phyloP scores from a whole-genome alignment of 2,888 invertebrate genomes.

The Agrenia bidenticulata region DNA sequence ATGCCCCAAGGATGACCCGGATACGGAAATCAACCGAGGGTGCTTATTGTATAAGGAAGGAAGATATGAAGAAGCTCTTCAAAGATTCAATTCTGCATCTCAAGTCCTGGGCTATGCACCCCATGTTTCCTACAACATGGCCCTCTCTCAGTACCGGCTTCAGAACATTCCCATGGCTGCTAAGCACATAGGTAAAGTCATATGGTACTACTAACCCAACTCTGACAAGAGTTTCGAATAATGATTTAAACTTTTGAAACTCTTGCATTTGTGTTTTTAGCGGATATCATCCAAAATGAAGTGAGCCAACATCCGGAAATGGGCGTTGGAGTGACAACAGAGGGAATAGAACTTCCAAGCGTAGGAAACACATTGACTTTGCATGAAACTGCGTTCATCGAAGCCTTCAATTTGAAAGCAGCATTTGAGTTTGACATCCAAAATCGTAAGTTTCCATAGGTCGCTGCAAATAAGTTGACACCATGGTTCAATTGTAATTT shows the following conservation, averaged over 20 bases:
- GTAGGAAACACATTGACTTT: constrained; percentile 92
- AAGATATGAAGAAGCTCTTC: constrained; percentile 84
- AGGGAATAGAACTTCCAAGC: constrained; percentile 86
- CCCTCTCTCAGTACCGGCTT: constrained; percentile 87
- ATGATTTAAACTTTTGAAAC: not conserved
- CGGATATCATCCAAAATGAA: constrained; percentile 92
- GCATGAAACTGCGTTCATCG: constrained; percentile 94
- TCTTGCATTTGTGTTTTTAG: constrained; percentile 54
- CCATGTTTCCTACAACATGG: constrained; percentile 91
- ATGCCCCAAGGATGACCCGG: constrained; percentile 82
- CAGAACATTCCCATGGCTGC: constrained; percentile 91
- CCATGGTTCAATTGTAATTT: not conserved
- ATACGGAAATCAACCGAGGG: constrained; percentile 92
- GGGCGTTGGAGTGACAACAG: constrained; percentile 95
- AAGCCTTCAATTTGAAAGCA: constrained; percentile 97
- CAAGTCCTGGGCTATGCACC: constrained; percentile 87
- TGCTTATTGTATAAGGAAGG: constrained; percentile 91
- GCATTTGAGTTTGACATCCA: constrained; percentile 95
- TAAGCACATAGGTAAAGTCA: constrained; percentile 82
- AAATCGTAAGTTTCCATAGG: constrained; percentile 71
- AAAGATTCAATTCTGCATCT: constrained; percentile 82
- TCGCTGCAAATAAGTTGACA: no score
- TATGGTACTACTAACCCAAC: not conserved
- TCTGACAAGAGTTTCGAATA: not conserved
- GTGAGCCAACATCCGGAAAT: constrained; percentile 96